A percentile compares a stretch with the other conserved stretches of the same genome.
Conservation (phyloP, 2,888 invertebrate genomes). For the Eretmocerus hayati region DNA sequence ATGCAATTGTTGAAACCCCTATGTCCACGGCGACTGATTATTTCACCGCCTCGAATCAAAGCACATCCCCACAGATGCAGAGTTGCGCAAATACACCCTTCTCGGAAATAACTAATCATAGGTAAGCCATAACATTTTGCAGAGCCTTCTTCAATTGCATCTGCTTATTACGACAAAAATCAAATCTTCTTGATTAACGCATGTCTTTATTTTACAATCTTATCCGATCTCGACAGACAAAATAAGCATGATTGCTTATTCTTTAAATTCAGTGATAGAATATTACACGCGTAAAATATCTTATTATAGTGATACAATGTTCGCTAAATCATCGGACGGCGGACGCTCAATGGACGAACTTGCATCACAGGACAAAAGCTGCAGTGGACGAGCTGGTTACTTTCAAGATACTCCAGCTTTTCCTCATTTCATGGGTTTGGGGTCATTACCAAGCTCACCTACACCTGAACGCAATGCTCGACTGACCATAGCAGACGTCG, state of each 20-base stretch:
- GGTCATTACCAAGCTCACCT: constrained; percentile 22
- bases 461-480: constrained; percentile 21
- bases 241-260: too few species aligned
- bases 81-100: neutral
- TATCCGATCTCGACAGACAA: too few species aligned
- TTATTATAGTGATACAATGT: constrained; percentile 13
- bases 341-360: constrained; percentile 8
- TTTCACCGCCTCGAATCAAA: constrained; percentile 25
- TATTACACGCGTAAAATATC: too few species aligned
- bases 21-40: constrained; percentile 45
- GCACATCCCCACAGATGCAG: neutral
- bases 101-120: neutral
- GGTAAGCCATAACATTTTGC: too few species aligned
- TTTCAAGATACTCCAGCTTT: constrained; percentile 16
- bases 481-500: constrained; percentile 38
- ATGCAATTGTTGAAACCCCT: constrained; percentile 30
- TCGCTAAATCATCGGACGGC: constrained; percentile 11
- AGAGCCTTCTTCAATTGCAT: too few species aligned
- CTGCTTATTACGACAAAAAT: too few species aligned
- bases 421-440: constrained; percentile 27
- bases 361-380: neutral
- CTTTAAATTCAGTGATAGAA: too few species aligned
- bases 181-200: too few species aligned
- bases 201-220: too few species aligned
- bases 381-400: constrained; percentile 8